These are phyloP conservation scores for Mus pahari DNA, from an alignment of 2,113 vertebrate genomes.

Conservation along the genomic window DNA sequence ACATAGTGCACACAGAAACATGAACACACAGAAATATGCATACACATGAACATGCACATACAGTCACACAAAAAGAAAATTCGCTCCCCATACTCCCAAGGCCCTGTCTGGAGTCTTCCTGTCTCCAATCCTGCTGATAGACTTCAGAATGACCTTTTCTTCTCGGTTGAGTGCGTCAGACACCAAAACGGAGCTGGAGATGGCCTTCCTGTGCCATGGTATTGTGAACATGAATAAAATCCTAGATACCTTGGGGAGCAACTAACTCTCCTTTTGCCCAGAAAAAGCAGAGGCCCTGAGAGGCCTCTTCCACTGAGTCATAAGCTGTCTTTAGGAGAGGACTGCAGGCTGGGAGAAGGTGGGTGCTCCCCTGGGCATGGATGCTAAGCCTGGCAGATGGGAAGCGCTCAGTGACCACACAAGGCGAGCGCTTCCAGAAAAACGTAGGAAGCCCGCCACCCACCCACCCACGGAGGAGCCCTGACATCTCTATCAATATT, in stretches of 20 bases:
- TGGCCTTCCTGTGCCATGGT: neutral
- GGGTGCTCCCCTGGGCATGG: rapidly evolving
- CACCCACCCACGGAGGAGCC: neutral
- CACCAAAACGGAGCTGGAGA: too few species aligned
- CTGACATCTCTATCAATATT: neutral
- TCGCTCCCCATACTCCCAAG: neutral
- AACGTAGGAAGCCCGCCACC: neutral
- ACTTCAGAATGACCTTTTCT: neutral
- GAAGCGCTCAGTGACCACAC: neutral
- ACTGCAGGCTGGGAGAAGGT: neutral
- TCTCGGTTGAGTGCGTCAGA: rapidly evolving
- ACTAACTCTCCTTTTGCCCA: neutral
- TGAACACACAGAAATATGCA: neutral
- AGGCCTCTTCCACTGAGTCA: neutral
- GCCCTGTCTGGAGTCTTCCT: too few species aligned
- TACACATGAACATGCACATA: neutral
- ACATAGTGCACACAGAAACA: neutral
- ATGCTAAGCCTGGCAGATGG: neutral
- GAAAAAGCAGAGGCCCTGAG: too few species aligned
- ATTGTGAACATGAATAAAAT: neutral
- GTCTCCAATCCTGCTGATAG: neutral
- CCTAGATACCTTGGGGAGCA: neutral
- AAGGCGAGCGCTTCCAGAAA: neutral
- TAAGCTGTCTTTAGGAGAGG: neutral
- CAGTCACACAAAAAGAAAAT: neutral